Conservation (phyloP, 1,140 invertebrate genomes). For the Drosophila mojavensis region DNA sequence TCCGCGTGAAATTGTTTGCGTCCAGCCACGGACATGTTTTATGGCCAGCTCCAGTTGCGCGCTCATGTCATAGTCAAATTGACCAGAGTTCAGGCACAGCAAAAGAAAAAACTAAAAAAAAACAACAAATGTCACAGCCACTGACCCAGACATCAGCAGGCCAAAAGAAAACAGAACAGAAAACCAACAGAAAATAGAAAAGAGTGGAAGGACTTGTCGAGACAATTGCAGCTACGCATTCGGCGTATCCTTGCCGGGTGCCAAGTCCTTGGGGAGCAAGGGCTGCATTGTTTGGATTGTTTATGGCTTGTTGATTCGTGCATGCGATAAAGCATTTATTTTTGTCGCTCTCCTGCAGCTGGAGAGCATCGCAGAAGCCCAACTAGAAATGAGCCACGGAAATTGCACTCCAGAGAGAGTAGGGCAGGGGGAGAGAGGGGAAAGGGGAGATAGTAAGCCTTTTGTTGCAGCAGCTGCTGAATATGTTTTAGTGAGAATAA, state of each 20-base stretch:
- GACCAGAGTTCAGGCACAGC: slow-evolving; percentile 55
- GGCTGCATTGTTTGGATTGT: slow-evolving; percentile 54
- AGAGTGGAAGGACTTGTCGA: slow-evolving; percentile 29
- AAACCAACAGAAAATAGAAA: slow-evolving; percentile 1
- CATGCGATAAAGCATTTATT: slow-evolving; percentile 62
- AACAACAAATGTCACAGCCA: slow-evolving; percentile 53
- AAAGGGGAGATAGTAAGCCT: too few relatives aligned
- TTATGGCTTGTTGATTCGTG: slow-evolving; percentile 73
- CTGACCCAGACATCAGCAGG: slow-evolving; percentile 41
- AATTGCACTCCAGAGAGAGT: background rate
- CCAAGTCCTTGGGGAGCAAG: slow-evolving; percentile 29
- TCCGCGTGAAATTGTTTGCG: slow-evolving; percentile 60
- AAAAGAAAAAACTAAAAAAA: slow-evolving; percentile 32
- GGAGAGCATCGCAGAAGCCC: background rate
- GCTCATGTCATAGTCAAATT: slow-evolving; percentile 73
- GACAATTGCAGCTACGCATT: slow-evolving; percentile 36
- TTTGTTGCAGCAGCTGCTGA: too few relatives aligned
- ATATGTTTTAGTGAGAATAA: too few relatives aligned
- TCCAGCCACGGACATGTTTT: slow-evolving; percentile 37
- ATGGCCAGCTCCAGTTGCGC: slow-evolving; percentile 46
- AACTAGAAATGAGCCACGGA: background rate
- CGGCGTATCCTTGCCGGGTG: slow-evolving; percentile 39
- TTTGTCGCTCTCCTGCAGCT: slow-evolving; percentile 46
- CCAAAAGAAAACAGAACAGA: slow-evolving; percentile 4
- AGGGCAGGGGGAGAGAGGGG: background rate